These are phyloP conservation scores for Acanthisitta chloris DNA, from an alignment of 2,113 vertebrate species.

Conservation along the genomic window DNA sequence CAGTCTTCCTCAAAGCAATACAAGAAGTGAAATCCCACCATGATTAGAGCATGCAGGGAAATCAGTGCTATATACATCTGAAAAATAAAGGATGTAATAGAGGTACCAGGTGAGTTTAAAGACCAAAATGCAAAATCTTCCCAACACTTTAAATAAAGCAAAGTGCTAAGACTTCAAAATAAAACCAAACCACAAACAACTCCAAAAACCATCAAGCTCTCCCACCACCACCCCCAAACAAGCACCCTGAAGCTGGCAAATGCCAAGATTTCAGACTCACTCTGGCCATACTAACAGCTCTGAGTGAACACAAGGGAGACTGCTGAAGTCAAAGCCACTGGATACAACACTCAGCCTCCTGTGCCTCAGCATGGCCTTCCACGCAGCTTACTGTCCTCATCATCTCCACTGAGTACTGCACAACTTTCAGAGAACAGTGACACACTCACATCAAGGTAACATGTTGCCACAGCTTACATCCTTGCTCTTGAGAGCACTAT, in stretches of 20 bases:
- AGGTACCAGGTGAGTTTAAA: not conserved
- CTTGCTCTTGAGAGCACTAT: not conserved
- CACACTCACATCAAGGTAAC: not conserved
- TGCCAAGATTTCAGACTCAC: not conserved
- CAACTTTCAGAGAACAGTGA: not conserved
- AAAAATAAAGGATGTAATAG: conserved; percentile 44
- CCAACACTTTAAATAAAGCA: not conserved
- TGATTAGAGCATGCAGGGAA: conserved; percentile 89
- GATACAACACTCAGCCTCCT: not conserved
- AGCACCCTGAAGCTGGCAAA: not conserved
- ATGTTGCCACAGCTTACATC: not conserved
- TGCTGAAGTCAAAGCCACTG: not conserved
- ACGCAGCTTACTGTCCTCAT: not conserved
- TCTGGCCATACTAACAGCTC: not conserved
- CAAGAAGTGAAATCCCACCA: conserved; percentile 95
- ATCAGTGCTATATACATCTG: conserved; percentile 99
- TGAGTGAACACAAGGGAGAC: not conserved
- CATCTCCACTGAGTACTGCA: not conserved
- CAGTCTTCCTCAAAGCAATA: conserved; percentile 97
- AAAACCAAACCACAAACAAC: not conserved
- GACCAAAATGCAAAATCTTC: not conserved
- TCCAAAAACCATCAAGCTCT: not conserved
- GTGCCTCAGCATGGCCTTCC: not conserved
- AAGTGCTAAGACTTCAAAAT: not conserved
- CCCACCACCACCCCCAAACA: not conserved